Evolutionary conservation across 2,113 vertebrate genomes (phyloP), one percentile per base, ranked within the genome.

Genomic region (Myiopsitta monachus): DNA sequence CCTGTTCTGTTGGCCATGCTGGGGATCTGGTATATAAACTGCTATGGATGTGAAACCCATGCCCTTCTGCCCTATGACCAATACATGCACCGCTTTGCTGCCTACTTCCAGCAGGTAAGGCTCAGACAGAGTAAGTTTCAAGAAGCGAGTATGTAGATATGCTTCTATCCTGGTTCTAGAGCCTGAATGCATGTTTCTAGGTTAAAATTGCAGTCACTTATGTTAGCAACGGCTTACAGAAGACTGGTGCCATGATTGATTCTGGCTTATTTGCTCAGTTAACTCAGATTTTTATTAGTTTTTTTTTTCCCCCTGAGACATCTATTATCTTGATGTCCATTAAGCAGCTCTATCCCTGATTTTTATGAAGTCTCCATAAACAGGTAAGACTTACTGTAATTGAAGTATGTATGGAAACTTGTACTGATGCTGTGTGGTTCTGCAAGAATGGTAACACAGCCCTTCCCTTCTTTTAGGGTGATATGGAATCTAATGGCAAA

Each of bases 401-500:
- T 87, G 10, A 78, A 85, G 4, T 41, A 33, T 14, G 2, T 83
- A 3, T 68, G 41, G 47, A 31, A 86, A 22, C 15, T 63, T 70
- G 8, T 39, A 28, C 19, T 72, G 57, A 24, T 49, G 11, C 14
- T 24, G 5, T 52, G 21, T 59, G 28, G 22, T 61, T 79, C 51
- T 83, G 9, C 16, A 38, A 49, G 36, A 88, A 44, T 47, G 14
- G 10, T 93, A 23, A 43, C 72, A 3, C 5, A n/a, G 33, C 23
- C 14, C 14, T 68, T 89, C 14, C 19, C 19, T 79, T 36, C 38
- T 70, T 61, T 38, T 92, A 99, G 99, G 99, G 99, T 12, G 99
- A 99, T 96, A 99, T 99, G 99, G 99, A 99, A 85, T 99, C 99
- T 24, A 99, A 99, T 27, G 99, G 99, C 61, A 99, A 99, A 87